A percentile compares a stretch with the other conserved stretches of the same genome.
phyloP scores from a whole-genome alignment of 2,113 vertebrate species.

The Neodon shergylaensis region DNA sequence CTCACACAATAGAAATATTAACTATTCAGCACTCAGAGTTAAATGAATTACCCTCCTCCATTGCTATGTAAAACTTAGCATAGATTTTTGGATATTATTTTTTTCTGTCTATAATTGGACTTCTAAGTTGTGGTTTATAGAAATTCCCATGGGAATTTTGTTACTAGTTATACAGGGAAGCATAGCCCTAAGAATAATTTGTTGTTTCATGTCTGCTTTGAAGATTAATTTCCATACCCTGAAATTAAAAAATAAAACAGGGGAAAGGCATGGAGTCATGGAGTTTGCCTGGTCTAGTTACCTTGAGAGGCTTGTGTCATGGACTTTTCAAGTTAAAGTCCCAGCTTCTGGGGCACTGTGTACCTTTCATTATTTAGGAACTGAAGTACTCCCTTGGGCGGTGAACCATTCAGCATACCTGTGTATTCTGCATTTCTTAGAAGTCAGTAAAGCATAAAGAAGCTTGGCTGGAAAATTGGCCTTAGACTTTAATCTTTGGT shows the following conservation, averaged over 20 bases:
- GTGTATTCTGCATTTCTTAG: not conserved
- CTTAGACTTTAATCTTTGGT: not conserved
- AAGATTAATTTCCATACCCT: not conserved
- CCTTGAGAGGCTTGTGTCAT: not conserved
- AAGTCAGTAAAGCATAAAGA: not conserved
- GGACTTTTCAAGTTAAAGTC: not conserved
- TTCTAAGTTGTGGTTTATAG: too few species aligned
- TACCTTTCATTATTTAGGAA: not conserved
- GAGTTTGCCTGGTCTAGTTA: not conserved
- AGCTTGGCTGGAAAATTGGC: not conserved
- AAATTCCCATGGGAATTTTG: not conserved
- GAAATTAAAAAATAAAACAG: too few species aligned
- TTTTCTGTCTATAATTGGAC: not conserved
- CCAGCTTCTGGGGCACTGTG: not conserved
- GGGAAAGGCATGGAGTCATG: not conserved
- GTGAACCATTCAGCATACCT: not conserved
- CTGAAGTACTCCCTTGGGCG: not conserved
- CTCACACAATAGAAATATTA: not conserved
- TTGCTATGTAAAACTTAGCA: not conserved
- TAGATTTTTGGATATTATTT: not conserved
- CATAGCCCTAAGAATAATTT: not conserved
- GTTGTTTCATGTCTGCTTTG: not conserved
- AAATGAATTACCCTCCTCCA: not conserved
- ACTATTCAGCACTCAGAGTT: not conserved
- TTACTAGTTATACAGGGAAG: not conserved